Conservation (phyloP, 2,113 vertebrate genomes). For the Maccullochella peelii region DNA sequence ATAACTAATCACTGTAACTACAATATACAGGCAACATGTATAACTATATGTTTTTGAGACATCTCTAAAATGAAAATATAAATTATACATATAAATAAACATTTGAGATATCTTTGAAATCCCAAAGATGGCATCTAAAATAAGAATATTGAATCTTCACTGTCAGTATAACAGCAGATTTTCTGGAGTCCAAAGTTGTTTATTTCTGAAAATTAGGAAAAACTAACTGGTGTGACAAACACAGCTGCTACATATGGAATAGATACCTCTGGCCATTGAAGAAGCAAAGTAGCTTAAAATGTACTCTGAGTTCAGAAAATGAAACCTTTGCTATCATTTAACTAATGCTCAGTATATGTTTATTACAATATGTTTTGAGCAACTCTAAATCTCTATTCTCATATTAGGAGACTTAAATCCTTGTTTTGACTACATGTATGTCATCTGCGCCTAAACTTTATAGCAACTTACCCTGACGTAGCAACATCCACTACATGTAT, state of each 20-base stretch:
- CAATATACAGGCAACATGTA: background rate
- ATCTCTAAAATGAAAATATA: background rate
- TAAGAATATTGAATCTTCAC: background rate
- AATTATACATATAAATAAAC: background rate
- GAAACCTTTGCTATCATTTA: background rate
- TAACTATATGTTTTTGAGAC: background rate
- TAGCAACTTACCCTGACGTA: background rate
- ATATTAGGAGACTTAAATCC: too few relatives aligned
- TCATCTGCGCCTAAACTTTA: background rate
- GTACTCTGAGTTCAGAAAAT: background rate
- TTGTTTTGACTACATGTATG: background rate
- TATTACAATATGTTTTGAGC: too few relatives aligned
- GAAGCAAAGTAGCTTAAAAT: background rate
- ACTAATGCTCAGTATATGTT: slow-evolving; percentile 4
- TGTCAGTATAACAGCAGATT: background rate
- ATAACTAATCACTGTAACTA: background rate
- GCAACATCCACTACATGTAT: background rate
- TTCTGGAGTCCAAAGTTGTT: background rate
- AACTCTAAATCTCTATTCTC: too few relatives aligned
- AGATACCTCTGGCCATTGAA: background rate
- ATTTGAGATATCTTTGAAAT: background rate
- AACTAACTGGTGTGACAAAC: background rate
- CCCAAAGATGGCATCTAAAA: background rate
- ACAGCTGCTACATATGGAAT: background rate
- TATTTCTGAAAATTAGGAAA: background rate